These are phyloP conservation scores for Petrocephalus microphthalmus DNA, from an alignment of 2,113 vertebrate genomes.

Conservation along the genomic window DNA sequence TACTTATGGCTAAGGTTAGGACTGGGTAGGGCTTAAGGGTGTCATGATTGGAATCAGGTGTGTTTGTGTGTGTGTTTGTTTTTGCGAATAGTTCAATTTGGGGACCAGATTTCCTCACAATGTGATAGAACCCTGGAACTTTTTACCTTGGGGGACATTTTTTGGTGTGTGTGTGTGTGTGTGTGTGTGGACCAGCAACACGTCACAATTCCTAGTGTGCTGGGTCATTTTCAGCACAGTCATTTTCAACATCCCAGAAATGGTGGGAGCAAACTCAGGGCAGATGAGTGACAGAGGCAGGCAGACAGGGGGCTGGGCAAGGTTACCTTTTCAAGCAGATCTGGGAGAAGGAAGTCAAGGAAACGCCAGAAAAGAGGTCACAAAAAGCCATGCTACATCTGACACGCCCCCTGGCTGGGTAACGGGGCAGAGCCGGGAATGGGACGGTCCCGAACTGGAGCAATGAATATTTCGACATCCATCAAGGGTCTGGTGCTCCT, in stretches of 20 bases:
- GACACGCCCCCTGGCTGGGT: not conserved
- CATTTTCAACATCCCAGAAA: not conserved
- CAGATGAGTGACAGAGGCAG: not conserved
- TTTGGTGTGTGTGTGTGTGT: not conserved
- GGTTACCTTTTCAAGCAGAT: slow-evolving; percentile 67
- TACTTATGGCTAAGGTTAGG: not conserved
- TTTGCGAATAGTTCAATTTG: no score
- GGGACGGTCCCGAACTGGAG: not conserved
- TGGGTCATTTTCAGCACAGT: not conserved
- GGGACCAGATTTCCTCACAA: no score
- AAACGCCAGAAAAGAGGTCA: not conserved
- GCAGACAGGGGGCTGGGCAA: not conserved
- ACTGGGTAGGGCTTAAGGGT: not conserved
- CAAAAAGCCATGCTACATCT: not conserved
- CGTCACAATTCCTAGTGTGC: not conserved
- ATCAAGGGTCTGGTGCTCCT: not conserved
- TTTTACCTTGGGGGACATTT: no score
- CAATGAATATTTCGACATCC: not conserved
- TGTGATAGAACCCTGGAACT: no score
- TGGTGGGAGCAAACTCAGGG: not conserved
- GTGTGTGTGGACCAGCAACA: not conserved
- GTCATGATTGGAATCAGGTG: not conserved
- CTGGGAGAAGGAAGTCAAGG: slow-evolving; percentile 50
- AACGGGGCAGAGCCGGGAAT: not conserved
- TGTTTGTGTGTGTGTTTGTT: no score